These are phyloP conservation scores for Germaria angustata DNA, from an alignment of 2,888 invertebrate genomes.

Conservation along the genomic window DNA sequence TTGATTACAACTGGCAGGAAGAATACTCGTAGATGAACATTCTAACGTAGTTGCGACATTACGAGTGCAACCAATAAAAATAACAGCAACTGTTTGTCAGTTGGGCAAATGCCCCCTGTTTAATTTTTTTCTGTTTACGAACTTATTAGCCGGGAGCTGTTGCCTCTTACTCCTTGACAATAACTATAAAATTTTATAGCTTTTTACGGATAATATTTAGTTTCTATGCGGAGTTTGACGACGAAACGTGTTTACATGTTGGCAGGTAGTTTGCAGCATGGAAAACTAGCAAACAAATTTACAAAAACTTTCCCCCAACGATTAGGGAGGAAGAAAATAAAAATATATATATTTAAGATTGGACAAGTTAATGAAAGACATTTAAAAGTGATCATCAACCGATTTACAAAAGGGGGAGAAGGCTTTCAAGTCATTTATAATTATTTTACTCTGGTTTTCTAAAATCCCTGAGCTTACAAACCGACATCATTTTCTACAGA, in stretches of 20 bases:
- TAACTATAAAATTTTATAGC: constrained; percentile 64
- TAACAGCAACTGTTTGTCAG: constrained; percentile 49
- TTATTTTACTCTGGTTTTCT: no score
- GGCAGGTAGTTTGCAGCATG: constrained; percentile 55
- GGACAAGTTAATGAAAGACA: no score
- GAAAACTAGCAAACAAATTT: not conserved
- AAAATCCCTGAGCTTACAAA: no score
- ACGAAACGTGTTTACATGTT: constrained; percentile 60
- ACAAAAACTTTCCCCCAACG: not conserved
- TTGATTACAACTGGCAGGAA: constrained; percentile 44
- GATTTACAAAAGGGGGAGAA: no score
- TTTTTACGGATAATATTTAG: constrained; percentile 60
- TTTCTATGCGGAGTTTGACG: constrained; percentile 28
- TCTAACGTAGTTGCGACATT: constrained; percentile 39
- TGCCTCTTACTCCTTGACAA: constrained; percentile 35
- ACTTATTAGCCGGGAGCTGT: constrained; percentile 35
- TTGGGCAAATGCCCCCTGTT: constrained; percentile 3
- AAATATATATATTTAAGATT: no score
- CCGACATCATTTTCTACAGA: no score
- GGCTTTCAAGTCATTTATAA: no score
- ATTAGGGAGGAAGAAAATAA: not conserved
- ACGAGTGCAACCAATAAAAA: constrained; percentile 41
- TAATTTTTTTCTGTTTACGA: not conserved
- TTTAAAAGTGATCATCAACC: no score
- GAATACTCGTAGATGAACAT: no score